These are phyloP conservation scores for Cygnus atratus DNA, from an alignment of 2,113 vertebrate genomes.

Conservation along the genomic window DNA sequence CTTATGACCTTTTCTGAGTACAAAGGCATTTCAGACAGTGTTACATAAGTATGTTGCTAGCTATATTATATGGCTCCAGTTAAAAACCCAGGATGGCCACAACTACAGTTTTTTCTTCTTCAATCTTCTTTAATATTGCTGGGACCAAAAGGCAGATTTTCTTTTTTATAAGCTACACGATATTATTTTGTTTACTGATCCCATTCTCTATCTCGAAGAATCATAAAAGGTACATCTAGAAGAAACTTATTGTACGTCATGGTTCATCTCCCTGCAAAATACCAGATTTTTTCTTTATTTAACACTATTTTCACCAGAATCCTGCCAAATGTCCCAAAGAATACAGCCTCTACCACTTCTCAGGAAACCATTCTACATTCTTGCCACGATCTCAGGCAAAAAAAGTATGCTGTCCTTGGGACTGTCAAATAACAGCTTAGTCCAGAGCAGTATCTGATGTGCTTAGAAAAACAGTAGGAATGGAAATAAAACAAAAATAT, in stretches of 20 bases:
- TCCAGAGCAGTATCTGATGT: not conserved
- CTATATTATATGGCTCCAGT: not conserved
- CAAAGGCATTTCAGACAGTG: not conserved
- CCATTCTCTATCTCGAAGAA: not conserved
- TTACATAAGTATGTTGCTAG: not conserved
- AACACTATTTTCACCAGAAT: not conserved
- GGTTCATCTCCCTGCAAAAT: not conserved
- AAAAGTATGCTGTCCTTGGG: not conserved
- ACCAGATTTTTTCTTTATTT: not conserved
- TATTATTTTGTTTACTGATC: not conserved
- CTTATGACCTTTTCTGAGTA: constrained; percentile 30
- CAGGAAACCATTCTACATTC: not conserved
- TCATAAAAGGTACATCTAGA: not conserved
- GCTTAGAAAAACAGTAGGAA: not conserved
- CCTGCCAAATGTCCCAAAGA: not conserved
- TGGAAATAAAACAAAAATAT: not conserved
- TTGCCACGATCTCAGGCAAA: not conserved
- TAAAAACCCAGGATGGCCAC: not conserved
- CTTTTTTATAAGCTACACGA: not conserved
- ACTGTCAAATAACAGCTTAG: not conserved
- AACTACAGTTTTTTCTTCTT: not conserved
- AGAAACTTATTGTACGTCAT: not conserved
- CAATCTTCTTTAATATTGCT: not conserved
- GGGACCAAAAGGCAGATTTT: not conserved
- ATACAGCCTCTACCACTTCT: not conserved